phyloP scores from a whole-genome alignment of 1,140 invertebrate species.

The Danaus melanippus region DNA sequence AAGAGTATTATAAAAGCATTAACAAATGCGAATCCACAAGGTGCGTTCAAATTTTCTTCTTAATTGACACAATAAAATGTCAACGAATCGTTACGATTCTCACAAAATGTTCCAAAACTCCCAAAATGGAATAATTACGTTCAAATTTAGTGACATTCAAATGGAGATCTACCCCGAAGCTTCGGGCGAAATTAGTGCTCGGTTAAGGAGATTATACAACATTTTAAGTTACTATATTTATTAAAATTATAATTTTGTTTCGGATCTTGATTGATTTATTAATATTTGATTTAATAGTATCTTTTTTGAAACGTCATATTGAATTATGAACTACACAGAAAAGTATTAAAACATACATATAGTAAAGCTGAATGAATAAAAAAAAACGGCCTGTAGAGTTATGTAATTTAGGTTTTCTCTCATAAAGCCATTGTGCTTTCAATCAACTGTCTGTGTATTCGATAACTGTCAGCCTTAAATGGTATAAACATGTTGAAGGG shows the following conservation, averaged over 20 bases:
- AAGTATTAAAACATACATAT: no score
- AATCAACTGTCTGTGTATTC: slow-evolving; percentile 21
- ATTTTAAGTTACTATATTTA: neutral
- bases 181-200: slow-evolving; percentile 28
- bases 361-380: no score
- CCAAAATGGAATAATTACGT: slow-evolving; percentile 42
- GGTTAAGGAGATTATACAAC: slow-evolving; percentile 28
- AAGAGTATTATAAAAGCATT: slow-evolving; percentile 23
- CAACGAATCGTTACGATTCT: slow-evolving; percentile 37
- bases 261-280: no score
- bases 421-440: slow-evolving; percentile 20
- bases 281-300: no score
- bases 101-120: slow-evolving; percentile 43
- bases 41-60: slow-evolving; percentile 43
- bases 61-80: slow-evolving; percentile 57
- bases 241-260: no score
- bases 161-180: slow-evolving; percentile 33
- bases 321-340: no score
- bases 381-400: no score
- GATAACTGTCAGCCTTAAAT: slow-evolving; percentile 40
- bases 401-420: slow-evolving; percentile 6
- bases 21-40: slow-evolving; percentile 22
- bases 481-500: slow-evolving; percentile 24
- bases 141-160: slow-evolving; percentile 42
- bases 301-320: no score